Conservation (phyloP, 2,113 vertebrate species). For the Phaethon lepturus region DNA sequence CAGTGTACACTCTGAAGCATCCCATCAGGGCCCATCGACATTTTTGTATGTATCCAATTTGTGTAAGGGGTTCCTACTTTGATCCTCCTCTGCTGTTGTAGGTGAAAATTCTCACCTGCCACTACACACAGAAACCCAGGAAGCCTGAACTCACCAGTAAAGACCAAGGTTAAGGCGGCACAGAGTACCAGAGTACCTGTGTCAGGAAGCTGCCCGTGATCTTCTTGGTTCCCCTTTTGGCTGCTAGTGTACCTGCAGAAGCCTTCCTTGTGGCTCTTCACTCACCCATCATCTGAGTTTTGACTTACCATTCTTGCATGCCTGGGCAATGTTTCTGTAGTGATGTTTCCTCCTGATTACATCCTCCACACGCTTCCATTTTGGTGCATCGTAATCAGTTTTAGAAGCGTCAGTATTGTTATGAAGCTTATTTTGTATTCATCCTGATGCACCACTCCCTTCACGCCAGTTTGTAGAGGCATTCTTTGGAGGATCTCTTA, state of each 20-base stretch:
- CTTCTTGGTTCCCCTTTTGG: not conserved
- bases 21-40: not conserved
- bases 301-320: not conserved
- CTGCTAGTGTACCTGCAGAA: not conserved
- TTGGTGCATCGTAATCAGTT: not conserved
- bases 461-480: not conserved
- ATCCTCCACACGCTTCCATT: not conserved
- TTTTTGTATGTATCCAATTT: not conserved
- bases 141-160: not conserved
- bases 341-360: conserved; percentile 11
- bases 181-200: not conserved
- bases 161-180: not conserved
- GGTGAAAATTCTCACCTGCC: not conserved
- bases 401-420: not conserved
- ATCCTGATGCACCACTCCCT: not conserved
- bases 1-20: not conserved
- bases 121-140: not conserved
- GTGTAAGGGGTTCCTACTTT: not conserved
- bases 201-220: not conserved
- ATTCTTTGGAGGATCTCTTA: not conserved
- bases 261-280: not conserved
- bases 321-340: not conserved
- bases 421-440: not conserved
- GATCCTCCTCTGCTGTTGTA: not conserved
- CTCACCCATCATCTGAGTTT: not conserved